phyloP scores from a whole-genome alignment of 2,797 vertebrate species.

The Acropternis orthonyx region DNA sequence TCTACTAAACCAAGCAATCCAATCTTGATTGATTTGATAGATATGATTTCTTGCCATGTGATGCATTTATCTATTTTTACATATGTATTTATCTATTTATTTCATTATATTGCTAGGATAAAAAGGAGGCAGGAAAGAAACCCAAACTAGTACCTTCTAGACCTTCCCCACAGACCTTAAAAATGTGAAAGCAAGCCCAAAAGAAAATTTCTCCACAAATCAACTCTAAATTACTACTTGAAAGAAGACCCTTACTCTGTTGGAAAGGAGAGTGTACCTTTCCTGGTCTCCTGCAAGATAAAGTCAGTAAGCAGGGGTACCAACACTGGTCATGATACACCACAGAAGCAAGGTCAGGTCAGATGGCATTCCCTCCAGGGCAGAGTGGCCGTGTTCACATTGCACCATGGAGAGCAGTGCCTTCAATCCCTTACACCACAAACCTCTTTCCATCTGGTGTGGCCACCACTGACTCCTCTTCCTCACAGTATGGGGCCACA shows the following conservation, averaged over 20 bases:
- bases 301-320: not conserved
- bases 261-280: not conserved
- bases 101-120: not conserved
- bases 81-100: not conserved
- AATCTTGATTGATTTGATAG: not conserved
- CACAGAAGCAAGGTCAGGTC: not conserved
- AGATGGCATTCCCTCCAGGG: not conserved
- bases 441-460: not conserved
- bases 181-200: not conserved
- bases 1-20: not conserved
- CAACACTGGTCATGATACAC: accelerated
- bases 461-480: not conserved
- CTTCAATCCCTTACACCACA: not conserved
- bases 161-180: not conserved
- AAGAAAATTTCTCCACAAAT: not conserved
- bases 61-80: not conserved
- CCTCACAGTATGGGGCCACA: not conserved
- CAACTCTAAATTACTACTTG: not conserved
- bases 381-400: accelerated
- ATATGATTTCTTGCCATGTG: not conserved
- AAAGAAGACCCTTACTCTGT: not conserved
- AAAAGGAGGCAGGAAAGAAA: not conserved
- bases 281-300: not conserved
- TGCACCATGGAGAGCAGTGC: accelerated
- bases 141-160: not conserved